Conservation (phyloP, 2,888 invertebrate genomes). For the Ormyrus thymus region DNA sequence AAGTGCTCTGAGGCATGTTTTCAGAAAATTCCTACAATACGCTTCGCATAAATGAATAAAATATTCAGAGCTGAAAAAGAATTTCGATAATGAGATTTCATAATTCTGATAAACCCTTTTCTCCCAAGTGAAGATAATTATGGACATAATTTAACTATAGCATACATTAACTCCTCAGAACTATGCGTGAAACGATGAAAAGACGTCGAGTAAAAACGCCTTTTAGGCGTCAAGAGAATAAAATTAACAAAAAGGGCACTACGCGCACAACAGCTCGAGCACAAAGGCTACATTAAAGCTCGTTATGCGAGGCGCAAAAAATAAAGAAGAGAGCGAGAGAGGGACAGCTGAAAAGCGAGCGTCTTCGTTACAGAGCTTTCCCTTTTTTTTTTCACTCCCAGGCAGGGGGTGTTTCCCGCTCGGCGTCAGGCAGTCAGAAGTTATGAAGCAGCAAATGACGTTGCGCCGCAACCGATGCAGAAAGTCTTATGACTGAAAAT, state of each 20-base stretch:
- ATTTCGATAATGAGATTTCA: no score
- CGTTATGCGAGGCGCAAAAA: neutral
- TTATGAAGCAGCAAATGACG: slow-evolving; percentile 55
- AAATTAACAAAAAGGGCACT: slow-evolving; percentile 1
- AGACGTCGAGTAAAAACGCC: neutral
- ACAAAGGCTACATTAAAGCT: slow-evolving; percentile 7
- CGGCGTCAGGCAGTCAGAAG: slow-evolving; percentile 18
- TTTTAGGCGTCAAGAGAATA: neutral
- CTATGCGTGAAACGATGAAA: neutral
- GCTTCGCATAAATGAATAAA: no score
- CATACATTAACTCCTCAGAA: no score
- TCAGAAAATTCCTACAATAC: no score
- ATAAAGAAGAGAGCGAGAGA: neutral
- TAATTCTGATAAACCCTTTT: no score
- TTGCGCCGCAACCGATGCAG: slow-evolving; percentile 44
- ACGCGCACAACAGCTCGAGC: neutral
- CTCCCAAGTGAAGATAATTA: no score
- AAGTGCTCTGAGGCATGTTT: no score
- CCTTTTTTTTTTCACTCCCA: slow-evolving; percentile 5
- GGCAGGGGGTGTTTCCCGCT: no score
- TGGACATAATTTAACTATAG: no score
- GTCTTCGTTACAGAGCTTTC: slow-evolving; percentile 13
- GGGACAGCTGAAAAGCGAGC: slow-evolving; percentile 30
- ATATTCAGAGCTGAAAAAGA: no score
- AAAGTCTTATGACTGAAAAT: slow-evolving; percentile 57